A percentile compares a stretch with the other conserved stretches of the same genome.
These are phyloP conservation scores for Pilophorus perplexus DNA, from an alignment of 2,888 invertebrate genomes.

Conservation along the genomic window DNA sequence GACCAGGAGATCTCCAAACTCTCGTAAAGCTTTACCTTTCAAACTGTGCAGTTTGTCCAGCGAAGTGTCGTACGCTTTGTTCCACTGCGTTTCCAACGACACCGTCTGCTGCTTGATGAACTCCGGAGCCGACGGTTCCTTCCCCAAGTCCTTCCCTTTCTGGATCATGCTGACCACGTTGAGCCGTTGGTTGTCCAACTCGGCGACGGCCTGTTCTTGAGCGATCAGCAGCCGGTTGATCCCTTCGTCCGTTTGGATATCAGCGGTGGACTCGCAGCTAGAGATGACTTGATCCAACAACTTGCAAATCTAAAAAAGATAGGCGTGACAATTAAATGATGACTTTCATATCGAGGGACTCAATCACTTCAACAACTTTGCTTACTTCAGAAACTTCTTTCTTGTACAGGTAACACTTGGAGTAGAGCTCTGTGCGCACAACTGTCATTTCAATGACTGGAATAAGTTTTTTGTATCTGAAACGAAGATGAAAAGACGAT, in stretches of 20 bases:
- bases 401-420: conserved; percentile 87
- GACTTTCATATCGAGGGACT: no score
- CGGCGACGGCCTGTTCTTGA: conserved; percentile 77
- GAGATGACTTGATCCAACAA: conserved; percentile 31
- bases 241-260: conserved; percentile 32
- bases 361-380: conserved; percentile 43
- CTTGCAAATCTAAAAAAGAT: conserved; percentile 18
- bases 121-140: conserved; percentile 80
- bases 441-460: conserved; percentile 90
- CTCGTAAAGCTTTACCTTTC: no score
- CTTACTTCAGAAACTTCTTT: conserved; percentile 84
- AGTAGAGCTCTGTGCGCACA: conserved; percentile 87
- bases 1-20: no score
- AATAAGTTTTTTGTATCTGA: conserved; percentile 83
- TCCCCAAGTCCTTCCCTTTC: conserved; percentile 82
- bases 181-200: conserved; percentile 78
- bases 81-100: conserved; percentile 84
- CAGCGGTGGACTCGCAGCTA: conserved; percentile 7
- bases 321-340: no score
- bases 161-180: conserved; percentile 88
- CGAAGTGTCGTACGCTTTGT: conserved; percentile 73
- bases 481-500: no score
- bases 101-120: conserved; percentile 83
- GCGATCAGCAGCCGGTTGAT: conserved; percentile 62
- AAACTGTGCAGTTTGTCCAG: conserved; percentile 77